Evolutionary conservation across 2,888 invertebrate genomes (phyloP), one percentile per base, ranked within the genome.

Genomic region (Platyscelio sp.): DNA sequence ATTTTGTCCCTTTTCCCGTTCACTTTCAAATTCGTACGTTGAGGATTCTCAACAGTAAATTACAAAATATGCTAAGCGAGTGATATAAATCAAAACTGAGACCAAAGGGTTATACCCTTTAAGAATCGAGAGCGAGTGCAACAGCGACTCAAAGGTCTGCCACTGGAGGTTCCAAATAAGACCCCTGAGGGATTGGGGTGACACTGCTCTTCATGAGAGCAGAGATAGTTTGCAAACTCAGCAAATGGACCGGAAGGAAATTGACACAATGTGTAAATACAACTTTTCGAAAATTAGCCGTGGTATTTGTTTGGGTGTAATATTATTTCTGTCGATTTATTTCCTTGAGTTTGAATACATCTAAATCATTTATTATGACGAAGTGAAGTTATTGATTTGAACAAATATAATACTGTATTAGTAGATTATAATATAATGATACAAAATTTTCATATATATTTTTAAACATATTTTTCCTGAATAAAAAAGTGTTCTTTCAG

Each of bases 41-140:
- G 91, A 91, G 90, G 90, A 91, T 92, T 92, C 92, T 93, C 93
- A 93, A 93, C 93, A 93, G 93, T 93, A 93, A 93, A 93, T 93
- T 93, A 93, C 92, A 92, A 93, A 93, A 93, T 94, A 94, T 94
- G 93, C 93, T 93, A 93, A 93, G 92, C 93, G 92, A 87, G 88
- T 90, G 93, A 94, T 94, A 94, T 93, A 94, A 94, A 94, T 94
- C 93, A 93, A 93, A 93, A 92, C 90, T 91, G 90, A 90, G 91
- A 85, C 87, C 88, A 89, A 70, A 75, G 77, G 84, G 71, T 79
- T 71, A 71, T 65, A 49, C 86, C 71, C 83, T 83, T 58, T 49
- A 65, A 72, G n/a, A 72, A 78, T 72, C 40, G 63, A 22, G 76
- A 79, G 83, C 75, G 71, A 72, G 74, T 60, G 38, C 86, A 75